phyloP scores from a whole-genome alignment of 2,888 invertebrate genomes.

The Drosophila austrosaltans region DNA sequence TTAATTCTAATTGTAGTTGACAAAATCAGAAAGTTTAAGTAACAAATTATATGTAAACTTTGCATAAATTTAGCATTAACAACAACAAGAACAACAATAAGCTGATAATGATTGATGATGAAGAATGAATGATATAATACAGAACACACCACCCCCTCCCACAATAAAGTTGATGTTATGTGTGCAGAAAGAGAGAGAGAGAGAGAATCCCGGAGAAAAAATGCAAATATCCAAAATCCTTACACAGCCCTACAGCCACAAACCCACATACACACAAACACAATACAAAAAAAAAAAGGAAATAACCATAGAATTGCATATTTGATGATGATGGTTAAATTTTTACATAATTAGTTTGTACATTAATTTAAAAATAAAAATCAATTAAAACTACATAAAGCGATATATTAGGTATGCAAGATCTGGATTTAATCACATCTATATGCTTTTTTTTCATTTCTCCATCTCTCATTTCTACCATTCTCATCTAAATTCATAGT shows the following conservation, averaged over 20 bases:
- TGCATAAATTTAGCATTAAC: conserved; percentile 46
- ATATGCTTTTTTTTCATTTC: neutral
- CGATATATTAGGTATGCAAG: conserved; percentile 27
- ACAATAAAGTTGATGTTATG: conserved; percentile 52
- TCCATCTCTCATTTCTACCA: neutral
- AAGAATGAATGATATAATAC: too few relatives aligned
- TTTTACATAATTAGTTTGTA: conserved; percentile 81
- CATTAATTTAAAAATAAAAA: conserved; percentile 80
- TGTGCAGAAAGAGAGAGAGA: conserved; percentile 47
- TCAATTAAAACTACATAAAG: conserved; percentile 69
- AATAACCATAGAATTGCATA: conserved; percentile 70
- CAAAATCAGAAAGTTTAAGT: conserved; percentile 28
- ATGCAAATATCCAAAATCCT: conserved; percentile 39
- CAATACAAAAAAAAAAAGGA: conserved; percentile 43
- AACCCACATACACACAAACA: conserved; percentile 23
- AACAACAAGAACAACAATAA: conserved; percentile 19
- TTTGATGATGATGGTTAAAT: conserved; percentile 73
- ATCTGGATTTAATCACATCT: neutral
- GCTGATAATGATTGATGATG: conserved; percentile 5
- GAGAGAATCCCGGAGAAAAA: conserved; percentile 41
- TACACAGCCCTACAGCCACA: conserved; percentile 13
- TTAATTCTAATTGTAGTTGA: conserved; percentile 41
- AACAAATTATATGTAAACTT: conserved; percentile 48
- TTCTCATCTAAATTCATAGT: neutral
- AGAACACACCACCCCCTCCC: conserved; percentile 11